These are phyloP conservation scores for Leptinotarsa undecemlineata DNA, from an alignment of 1,140 invertebrate genomes.

Conservation along the genomic window DNA sequence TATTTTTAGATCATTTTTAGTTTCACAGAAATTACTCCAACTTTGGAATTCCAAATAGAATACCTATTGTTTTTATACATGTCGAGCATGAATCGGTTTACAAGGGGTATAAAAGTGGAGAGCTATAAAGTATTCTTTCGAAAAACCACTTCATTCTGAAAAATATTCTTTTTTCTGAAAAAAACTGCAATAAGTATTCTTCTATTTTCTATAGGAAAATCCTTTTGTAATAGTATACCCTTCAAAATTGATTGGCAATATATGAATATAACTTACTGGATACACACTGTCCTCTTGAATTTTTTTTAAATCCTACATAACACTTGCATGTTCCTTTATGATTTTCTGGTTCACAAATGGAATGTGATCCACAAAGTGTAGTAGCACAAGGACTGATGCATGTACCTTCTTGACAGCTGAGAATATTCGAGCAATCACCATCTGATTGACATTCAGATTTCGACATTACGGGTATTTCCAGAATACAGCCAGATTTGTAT, in stretches of 20 bases:
- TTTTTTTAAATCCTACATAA: conserved; percentile 77
- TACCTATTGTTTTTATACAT: no score
- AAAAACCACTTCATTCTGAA: no score
- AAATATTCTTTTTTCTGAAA: no score
- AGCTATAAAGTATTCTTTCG: no score
- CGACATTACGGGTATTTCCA: conserved; percentile 50
- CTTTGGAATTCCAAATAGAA: no score
- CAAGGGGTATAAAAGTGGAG: no score
- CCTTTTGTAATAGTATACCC: no score
- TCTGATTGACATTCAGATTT: conserved; percentile 71
- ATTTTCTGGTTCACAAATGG: conserved; percentile 84
- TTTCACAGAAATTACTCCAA: no score
- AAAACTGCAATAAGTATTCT: no score
- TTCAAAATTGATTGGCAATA: background rate
- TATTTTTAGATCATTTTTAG: no score
- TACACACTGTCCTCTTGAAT: conserved; percentile 75
- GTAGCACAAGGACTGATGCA: conserved; percentile 81
- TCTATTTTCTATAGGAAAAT: background rate
- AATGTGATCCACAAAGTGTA: conserved; percentile 79
- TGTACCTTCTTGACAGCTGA: conserved; percentile 74
- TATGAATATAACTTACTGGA: conserved; percentile 63
- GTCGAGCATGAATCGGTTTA: no score
- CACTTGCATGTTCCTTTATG: conserved; percentile 89
- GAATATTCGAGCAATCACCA: conserved; percentile 77
- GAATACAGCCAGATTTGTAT: conserved; percentile 78